Conservation (phyloP, 1,140 invertebrate species). For the Zaprionus taronus region DNA sequence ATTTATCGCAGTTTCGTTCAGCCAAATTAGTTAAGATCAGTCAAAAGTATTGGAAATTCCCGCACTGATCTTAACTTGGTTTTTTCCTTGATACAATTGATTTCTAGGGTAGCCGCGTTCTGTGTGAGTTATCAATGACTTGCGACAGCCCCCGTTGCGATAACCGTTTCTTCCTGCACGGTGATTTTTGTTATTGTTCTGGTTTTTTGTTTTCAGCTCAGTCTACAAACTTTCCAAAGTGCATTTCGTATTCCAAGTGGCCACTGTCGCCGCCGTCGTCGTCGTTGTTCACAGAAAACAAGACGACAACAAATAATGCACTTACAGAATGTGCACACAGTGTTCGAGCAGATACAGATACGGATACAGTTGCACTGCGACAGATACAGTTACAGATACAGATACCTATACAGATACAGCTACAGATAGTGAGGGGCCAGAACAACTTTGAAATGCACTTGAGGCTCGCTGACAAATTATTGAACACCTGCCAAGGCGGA, state of each 20-base stretch:
- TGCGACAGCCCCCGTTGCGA: background rate
- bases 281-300: constrained; percentile 38
- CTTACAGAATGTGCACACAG: constrained; percentile 41
- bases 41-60: background rate
- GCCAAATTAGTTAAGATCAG: no score
- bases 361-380: constrained; percentile 18
- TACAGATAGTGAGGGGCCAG: constrained; percentile 24
- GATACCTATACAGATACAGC: constrained; percentile 36
- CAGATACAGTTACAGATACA: constrained; percentile 22
- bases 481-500: constrained; percentile 11
- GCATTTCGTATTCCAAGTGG: constrained; percentile 63
- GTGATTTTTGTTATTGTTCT: constrained; percentile 4
- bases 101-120: background rate
- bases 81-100: background rate
- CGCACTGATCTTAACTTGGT: background rate
- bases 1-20: no score
- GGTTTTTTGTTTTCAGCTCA: background rate
- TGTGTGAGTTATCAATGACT: background rate
- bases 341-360: constrained; percentile 34
- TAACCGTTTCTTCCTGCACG: background rate
- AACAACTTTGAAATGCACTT: constrained; percentile 78
- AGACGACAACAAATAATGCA: constrained; percentile 52
- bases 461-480: constrained; percentile 46
- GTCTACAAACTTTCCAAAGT: constrained; percentile 72
- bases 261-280: constrained; percentile 28